A percentile compares a stretch with the other conserved stretches of the same genome.
phyloP scores from a whole-genome alignment of 1,140 invertebrate species.

The Temnothorax curvispinosus region DNA sequence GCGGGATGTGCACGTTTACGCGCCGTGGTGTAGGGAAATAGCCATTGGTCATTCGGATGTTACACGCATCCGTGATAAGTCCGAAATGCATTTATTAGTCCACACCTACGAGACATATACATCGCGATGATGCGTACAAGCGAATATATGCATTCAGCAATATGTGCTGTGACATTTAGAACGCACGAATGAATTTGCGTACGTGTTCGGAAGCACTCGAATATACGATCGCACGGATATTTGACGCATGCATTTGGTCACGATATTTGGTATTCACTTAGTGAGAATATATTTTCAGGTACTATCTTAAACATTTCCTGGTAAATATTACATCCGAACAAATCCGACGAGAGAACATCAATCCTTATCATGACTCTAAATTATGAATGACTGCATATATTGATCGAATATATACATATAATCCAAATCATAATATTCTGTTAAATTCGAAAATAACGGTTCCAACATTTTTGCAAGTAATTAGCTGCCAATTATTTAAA shows the following conservation, averaged over 20 bases:
- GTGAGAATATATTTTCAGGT: neutral
- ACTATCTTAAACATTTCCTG: neutral
- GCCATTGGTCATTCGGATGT: neutral
- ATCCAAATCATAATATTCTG: neutral
- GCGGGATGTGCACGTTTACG: neutral
- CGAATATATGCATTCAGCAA: neutral
- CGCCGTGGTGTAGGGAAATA: neutral
- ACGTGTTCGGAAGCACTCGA: neutral
- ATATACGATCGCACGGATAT: neutral
- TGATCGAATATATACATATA: neutral
- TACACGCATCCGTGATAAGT: conserved; percentile 3
- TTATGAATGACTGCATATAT: neutral
- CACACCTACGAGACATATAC: neutral
- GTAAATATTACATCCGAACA: neutral
- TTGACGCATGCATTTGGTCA: neutral
- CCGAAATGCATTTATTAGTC: conserved; percentile 29
- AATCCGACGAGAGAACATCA: neutral
- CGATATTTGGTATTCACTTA: neutral
- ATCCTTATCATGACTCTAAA: neutral
- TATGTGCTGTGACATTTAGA: conserved; percentile 3
- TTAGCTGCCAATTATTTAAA: neutral
- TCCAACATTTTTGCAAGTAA: neutral
- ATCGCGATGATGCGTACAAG: neutral
- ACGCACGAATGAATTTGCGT: conserved; percentile 8
- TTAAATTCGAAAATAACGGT: neutral